These are phyloP conservation scores for Nibea albiflora DNA, from an alignment of 2,113 vertebrate species.

Conservation along the genomic window DNA sequence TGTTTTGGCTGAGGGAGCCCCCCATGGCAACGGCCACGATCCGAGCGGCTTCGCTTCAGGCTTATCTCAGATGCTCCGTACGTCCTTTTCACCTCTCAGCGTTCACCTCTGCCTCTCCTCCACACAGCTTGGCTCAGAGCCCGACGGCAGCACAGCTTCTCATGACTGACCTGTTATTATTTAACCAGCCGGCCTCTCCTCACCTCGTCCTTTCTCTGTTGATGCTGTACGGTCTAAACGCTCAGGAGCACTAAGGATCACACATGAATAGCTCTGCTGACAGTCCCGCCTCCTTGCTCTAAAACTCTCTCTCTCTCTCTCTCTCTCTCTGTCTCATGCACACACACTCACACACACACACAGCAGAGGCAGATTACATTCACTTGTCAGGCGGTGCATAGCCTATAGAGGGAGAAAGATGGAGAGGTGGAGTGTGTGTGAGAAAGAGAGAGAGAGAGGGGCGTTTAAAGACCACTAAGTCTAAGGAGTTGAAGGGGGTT, in stretches of 20 bases:
- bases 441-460: not conserved
- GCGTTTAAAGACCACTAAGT: conserved; percentile 24
- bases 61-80: conserved; percentile 48
- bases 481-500: conserved; percentile 16
- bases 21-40: conserved; percentile 75
- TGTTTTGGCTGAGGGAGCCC: conserved; percentile 78
- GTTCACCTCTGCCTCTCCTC: conserved; percentile 66
- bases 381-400: conserved; percentile 36
- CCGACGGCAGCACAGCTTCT: not conserved
- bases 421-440: conserved; percentile 10
- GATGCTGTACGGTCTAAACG: conserved; percentile 45
- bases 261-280: conserved; percentile 52
- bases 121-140: conserved; percentile 32
- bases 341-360: conserved; percentile 28
- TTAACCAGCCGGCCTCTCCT: conserved; percentile 22
- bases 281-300: conserved; percentile 52
- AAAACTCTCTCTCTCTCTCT: conserved; percentile 43
- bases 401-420: conserved; percentile 29
- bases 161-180: conserved; percentile 24
- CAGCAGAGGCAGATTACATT: conserved; percentile 38
- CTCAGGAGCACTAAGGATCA: conserved; percentile 48
- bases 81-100: not conserved
- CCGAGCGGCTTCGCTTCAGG: conserved; percentile 28
- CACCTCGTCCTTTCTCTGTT: conserved; percentile 10
- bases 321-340: not conserved